Evolutionary conservation across 2,888 invertebrate genomes (phyloP), one percentile per base, ranked within the genome.

Genomic region (Tortricodes alternella): DNA sequence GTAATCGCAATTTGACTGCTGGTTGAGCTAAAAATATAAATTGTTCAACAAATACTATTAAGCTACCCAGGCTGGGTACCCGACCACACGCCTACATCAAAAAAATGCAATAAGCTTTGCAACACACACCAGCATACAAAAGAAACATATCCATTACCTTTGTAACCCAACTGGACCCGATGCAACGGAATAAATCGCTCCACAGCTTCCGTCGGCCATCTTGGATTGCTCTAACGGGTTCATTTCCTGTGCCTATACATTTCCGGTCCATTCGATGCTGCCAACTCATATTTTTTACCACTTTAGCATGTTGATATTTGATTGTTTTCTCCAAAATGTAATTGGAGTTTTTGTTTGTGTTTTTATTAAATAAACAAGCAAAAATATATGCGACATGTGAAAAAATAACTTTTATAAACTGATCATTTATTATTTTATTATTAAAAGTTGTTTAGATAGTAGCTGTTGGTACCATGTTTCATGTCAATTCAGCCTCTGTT

Each of bases 221-320:
- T 89, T 89, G 87, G 76, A 84, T 82, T 81, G 84, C 77, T 80
- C 84, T 87, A 87, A 86, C 89, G 83, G 85, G 85, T 89, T 89
- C 89, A 89, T 89, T 89, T 89, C 89, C 89, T 86, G 85, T 76
- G 87, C 89, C 89, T 88, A 88, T 88, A 85, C 85, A 83, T 83
- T 86, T 89, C 87, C 88, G 83, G 76, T 70, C 74, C 74, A 77
- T 78, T 82, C 78, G 81, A 78, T 78, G 83, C 73, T 85, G 85
- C 83, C 80, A 83, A 81, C 78, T 83, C 82, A 83, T 80, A 79
- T 83, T 86, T 85, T 84, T 78, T 66, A 74, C 63, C 63, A 63
- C 62, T 66, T 61, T 60, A 55, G 67, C 65, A 64, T 66, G 16
- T 37, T 19, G 16, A 3, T 44, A 27, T 44, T 44, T 23, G 1